phyloP scores from a whole-genome alignment of 1,140 invertebrate genomes.

The Tenebrio molitor region DNA sequence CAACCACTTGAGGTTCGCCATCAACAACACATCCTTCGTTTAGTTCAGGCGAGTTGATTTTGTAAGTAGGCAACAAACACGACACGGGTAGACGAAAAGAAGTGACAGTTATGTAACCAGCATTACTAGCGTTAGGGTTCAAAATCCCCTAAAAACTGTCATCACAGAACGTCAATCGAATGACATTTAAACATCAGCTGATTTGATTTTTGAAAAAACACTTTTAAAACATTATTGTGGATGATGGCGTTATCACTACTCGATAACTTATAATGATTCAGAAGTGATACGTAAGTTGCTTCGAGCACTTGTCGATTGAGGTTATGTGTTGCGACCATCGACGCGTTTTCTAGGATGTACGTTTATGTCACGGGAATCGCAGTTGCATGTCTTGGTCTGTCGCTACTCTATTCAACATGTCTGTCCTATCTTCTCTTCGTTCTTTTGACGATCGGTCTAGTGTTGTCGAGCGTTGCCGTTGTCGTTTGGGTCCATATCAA shows the following conservation, averaged over 20 bases:
- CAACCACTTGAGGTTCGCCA: too few species aligned
- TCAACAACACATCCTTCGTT: too few species aligned
- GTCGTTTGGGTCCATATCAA: slow-evolving; percentile 68
- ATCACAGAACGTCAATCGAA: too few species aligned
- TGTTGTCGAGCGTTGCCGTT: slow-evolving; percentile 64
- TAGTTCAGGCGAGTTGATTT: too few species aligned
- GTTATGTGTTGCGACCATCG: neutral
- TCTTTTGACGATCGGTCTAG: slow-evolving; percentile 64
- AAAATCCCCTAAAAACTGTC: too few species aligned
- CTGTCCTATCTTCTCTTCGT: slow-evolving; percentile 44
- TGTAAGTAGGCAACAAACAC: too few species aligned
- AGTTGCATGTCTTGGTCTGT: slow-evolving; percentile 13
- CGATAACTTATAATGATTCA: slow-evolving; percentile 22
- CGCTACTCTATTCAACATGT: slow-evolving; percentile 49
- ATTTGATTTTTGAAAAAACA: slow-evolving; percentile 4
- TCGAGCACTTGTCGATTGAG: neutral
- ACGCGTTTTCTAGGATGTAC: slow-evolving; percentile 13
- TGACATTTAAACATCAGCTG: slow-evolving; percentile 9
- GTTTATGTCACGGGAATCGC: slow-evolving; percentile 5
- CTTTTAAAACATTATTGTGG: neutral
- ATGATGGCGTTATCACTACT: slow-evolving; percentile 13
- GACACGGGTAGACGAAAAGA: too few species aligned
- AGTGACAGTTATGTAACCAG: too few species aligned
- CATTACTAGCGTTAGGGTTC: too few species aligned
- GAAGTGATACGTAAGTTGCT: slow-evolving; percentile 14